Evolutionary conservation across 1,140 invertebrate species (phyloP), one percentile per base, ranked within the genome.

Genomic region (Nephila pilipes): DNA sequence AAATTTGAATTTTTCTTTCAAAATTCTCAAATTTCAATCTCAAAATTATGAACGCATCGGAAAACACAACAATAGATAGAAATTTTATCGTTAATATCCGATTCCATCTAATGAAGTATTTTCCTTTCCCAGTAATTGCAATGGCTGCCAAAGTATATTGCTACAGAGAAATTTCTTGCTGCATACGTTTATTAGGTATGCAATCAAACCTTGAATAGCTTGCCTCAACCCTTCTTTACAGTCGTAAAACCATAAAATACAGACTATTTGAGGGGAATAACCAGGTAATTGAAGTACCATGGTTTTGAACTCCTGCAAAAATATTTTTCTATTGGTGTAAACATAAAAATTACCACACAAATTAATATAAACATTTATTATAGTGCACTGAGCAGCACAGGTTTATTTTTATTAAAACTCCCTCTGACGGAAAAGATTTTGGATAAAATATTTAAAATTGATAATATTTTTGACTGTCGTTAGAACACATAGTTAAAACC

Each of bases 151-250:
- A 65, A 65, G n/a, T 65, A 29, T n/a, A n/a, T n/a, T 25, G n/a
- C 63, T 29, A 25, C 16, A n/a, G 63, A 5, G 22, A n/a, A 65
- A n/a, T n/a, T 12, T 29, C 63, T n/a, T 25, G 63, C 63, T 65
- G 63, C n/a, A n/a, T n/a, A 65, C 63, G 22, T 65, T 65, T n/a
- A 65, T 65, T 65, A 65, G 63, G 63, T 65, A 65, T 65, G 63
- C 63, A 65, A 65, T 65, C 25, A 65, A 65, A 65, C 22, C 63
- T 25, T n/a, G 22, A 29, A 65, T 65, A 65, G 2, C 57, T 58
- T 3, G 22, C 25, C 5, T 65, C 63, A 25, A 14, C 2, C 12
- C 46, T 46, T 46, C 46, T 10, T 46, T 46, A 10, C 46, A 46
- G 12, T 25, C 63, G 25, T 65, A n/a, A 12, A n/a, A 29, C 63